Percentiles rank a stretch among this genome's conserved stretches.
These are phyloP conservation scores for Phataginus tricuspis DNA, from an alignment of 2,797 vertebrate genomes.

Conservation along the genomic window DNA sequence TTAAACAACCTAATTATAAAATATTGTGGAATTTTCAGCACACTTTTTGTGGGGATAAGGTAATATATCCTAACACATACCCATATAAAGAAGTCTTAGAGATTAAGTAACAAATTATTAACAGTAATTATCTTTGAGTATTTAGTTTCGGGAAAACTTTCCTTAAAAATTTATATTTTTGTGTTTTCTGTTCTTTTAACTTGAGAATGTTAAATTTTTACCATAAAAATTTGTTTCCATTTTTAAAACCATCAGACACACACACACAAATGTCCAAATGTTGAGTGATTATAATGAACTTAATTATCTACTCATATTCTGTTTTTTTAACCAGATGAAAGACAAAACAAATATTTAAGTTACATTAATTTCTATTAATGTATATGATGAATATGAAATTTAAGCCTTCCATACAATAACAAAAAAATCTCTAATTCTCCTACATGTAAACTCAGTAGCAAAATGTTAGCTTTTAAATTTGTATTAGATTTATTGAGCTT, in stretches of 20 bases:
- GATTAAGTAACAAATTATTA: background rate
- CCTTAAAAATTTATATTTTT: background rate
- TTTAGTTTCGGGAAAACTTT: background rate
- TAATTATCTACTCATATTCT: background rate
- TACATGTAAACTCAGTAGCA: background rate
- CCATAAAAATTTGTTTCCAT: background rate
- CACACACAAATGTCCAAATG: background rate
- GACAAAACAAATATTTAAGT: background rate
- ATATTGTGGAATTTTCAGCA: background rate
- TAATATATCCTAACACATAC: background rate
- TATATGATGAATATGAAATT: background rate
- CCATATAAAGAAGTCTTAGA: background rate
- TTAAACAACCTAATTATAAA: background rate
- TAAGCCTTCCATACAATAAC: background rate
- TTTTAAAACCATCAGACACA: background rate
- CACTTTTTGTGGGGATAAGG: background rate
- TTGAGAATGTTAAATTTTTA: background rate
- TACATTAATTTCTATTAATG: background rate
- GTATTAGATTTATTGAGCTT: background rate
- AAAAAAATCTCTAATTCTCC: background rate
- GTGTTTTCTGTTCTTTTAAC: background rate
- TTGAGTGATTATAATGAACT: background rate
- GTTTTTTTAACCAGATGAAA: background rate
- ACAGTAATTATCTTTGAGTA: background rate
- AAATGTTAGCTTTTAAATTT: constrained; percentile 25